Conservation (phyloP, 2,888 invertebrate genomes). For the Pseudoips prasinana region DNA sequence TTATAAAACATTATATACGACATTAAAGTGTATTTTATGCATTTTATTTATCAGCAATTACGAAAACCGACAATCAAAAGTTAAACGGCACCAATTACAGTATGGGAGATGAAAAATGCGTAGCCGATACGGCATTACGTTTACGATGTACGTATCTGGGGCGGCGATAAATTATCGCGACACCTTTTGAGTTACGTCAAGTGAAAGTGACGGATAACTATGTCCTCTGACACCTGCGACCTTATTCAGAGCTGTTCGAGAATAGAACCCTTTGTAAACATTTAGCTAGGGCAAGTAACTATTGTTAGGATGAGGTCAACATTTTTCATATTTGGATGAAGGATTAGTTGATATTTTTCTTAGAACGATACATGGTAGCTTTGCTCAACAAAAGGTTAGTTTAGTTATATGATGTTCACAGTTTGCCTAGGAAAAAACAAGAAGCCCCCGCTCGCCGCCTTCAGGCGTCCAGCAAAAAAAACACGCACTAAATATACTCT, state of each 20-base stretch:
- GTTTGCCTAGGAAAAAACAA: too few species aligned
- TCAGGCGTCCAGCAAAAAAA: too few species aligned
- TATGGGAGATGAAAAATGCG: conserved; percentile 22
- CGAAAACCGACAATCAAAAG: conserved; percentile 14
- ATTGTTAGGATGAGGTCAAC: conserved; percentile 10
- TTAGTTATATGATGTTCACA: too few species aligned
- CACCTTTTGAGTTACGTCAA: conserved; percentile 37
- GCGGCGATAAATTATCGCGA: conserved; percentile 31
- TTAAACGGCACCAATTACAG: conserved; percentile 24
- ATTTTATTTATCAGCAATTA: conserved; percentile 12
- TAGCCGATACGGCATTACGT: conserved; percentile 31
- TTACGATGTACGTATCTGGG: conserved; percentile 23
- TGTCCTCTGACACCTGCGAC: conserved; percentile 34
- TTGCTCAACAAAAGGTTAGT: too few species aligned
- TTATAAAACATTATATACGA: not conserved
- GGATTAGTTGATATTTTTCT: too few species aligned
- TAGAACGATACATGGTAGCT: too few species aligned
- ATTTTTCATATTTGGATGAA: too few species aligned
- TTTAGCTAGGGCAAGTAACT: not conserved
- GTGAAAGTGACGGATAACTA: conserved; percentile 45
- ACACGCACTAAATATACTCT: too few species aligned
- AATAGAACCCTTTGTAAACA: conserved; percentile 24
- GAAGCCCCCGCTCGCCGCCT: too few species aligned
- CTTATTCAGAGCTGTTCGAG: conserved; percentile 16
- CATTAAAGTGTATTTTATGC: conserved; percentile 3